Evolutionary conservation across 2,797 vertebrate species (phyloP).

Genomic region (Neosilurus hyrtlii): DNA sequence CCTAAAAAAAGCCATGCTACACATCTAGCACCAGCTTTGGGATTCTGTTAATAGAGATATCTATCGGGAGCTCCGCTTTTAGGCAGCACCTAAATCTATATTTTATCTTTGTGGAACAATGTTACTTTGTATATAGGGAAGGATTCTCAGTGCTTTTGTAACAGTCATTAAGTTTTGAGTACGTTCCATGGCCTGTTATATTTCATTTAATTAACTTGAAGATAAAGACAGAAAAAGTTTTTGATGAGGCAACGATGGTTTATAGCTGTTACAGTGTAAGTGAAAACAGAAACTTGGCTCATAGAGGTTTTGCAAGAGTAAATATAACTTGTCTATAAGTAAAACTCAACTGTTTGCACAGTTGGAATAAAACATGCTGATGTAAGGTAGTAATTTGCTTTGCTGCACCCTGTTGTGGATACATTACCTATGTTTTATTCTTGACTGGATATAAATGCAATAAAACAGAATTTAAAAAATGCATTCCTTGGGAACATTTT

Average conservation of each 20-base stretch:
- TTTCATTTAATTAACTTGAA: neutral
- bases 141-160: neutral
- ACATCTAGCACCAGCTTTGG: too few species aligned
- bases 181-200: neutral
- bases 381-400: neutral
- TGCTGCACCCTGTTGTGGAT: neutral
- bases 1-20: too few species aligned
- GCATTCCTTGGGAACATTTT: constrained; percentile 6
- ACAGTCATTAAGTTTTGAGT: neutral
- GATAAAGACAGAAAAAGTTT: neutral
- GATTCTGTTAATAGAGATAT: too few species aligned
- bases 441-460: neutral
- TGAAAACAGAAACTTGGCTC: neutral
- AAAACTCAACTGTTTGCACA: neutral
- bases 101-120: too few species aligned
- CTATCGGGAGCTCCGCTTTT: too few species aligned
- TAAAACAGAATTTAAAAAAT: neutral
- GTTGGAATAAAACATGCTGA: neutral
- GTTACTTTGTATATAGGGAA: too few species aligned
- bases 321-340: too few species aligned
- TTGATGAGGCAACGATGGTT: neutral
- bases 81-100: too few species aligned
- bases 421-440: neutral
- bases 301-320: neutral
- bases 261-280: neutral